Percentiles rank a stretch among this genome's conserved stretches.
phyloP scores from a whole-genome alignment of 2,113 vertebrate genomes.

The Chitala chitala region DNA sequence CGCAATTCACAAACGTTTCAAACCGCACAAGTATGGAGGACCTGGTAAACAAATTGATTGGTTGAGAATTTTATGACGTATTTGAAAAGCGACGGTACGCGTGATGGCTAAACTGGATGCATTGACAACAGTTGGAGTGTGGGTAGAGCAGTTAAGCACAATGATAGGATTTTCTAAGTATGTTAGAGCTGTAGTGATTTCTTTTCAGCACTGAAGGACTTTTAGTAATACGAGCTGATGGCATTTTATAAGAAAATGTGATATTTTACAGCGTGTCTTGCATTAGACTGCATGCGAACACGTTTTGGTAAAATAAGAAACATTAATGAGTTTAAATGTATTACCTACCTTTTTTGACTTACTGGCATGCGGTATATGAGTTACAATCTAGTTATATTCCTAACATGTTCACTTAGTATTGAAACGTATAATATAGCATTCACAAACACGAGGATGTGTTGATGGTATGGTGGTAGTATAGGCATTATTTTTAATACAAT shows the following conservation, averaged over 20 bases:
- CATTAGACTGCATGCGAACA: no score
- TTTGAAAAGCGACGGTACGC: background rate
- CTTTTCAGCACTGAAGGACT: background rate
- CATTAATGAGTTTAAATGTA: no score
- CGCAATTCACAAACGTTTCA: background rate
- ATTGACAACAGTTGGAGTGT: background rate
- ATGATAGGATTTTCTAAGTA: constrained; percentile 5
- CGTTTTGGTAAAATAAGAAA: no score
- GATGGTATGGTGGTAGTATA: background rate
- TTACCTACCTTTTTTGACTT: no score
- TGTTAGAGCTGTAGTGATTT: background rate
- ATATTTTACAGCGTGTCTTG: no score
- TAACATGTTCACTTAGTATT: background rate
- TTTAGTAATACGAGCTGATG: background rate
- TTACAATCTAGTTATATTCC: no score
- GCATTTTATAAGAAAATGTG: background rate
- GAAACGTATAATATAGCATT: background rate
- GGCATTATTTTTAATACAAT: background rate
- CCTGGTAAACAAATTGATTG: background rate
- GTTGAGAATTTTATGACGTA: background rate
- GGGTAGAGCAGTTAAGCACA: background rate
- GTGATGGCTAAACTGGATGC: background rate
- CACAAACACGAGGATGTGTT: no score
- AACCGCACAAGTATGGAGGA: background rate
- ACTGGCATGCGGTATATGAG: no score